These are phyloP conservation scores for Heliconius ismenius DNA, from an alignment of 2,888 invertebrate species.

Conservation along the genomic window DNA sequence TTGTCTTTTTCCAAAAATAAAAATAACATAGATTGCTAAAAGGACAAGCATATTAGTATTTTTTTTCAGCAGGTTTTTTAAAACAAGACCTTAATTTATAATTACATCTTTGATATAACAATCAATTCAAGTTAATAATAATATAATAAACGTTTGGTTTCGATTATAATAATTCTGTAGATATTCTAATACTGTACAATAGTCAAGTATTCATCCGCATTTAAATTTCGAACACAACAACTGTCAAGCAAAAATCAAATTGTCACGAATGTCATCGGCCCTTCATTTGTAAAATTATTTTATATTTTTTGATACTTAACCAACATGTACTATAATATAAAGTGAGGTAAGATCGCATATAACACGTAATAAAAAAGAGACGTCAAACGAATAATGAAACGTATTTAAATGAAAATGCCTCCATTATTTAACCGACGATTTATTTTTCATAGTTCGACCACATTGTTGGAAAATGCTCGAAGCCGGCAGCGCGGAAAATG, in stretches of 20 bases:
- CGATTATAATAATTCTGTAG: not conserved
- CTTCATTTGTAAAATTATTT: constrained; percentile 72
- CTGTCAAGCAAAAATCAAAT: constrained; percentile 59
- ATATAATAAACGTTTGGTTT: not conserved
- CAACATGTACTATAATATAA: constrained; percentile 67
- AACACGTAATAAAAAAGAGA: constrained; percentile 28
- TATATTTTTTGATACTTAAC: constrained; percentile 67
- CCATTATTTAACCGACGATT: constrained; percentile 29
- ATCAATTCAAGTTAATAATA: too few relatives aligned
- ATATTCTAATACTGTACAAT: not conserved
- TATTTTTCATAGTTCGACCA: constrained; percentile 42
- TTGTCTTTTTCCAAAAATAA: too few relatives aligned
- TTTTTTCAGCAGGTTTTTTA: too few relatives aligned
- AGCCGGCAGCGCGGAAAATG: constrained; percentile 65
- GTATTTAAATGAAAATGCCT: not conserved
- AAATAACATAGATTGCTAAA: too few relatives aligned
- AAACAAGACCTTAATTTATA: too few relatives aligned
- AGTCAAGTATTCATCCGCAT: constrained; percentile 7
- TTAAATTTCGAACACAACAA: constrained; percentile 48
- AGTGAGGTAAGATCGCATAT: constrained; percentile 59
- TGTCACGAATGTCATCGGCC: constrained; percentile 69
- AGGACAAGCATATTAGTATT: too few relatives aligned
- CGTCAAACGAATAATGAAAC: constrained; percentile 17
- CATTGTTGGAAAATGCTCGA: constrained; percentile 68
- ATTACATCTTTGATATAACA: too few relatives aligned